Base-by-base conservation (phyloP, 2,797 vertebrate genomes). In the Morelia viridis region DNA sequence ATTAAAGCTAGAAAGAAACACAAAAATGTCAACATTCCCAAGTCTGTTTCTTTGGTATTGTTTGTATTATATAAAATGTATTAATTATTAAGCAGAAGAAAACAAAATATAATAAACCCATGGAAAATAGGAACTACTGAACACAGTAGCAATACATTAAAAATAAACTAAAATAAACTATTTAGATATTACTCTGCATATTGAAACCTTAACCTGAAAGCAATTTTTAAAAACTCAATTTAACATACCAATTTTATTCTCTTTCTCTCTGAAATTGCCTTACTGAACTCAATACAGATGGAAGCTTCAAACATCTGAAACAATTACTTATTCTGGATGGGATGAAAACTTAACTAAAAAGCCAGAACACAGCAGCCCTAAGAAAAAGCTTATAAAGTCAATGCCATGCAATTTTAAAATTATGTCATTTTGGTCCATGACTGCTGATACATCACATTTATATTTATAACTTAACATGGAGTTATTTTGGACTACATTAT, bases 1-100 rank as follows among this genome's bases (percentile, higher is more conserved):
- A 99, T 99, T 94, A 99, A 97, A 94, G 99, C 99, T 99, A 96
- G 28, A 93, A 84, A 90, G 2, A n/a, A 95, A 0, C 35, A 93
- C 57, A 83, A 31, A 85, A n/a, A 57, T 88, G 5, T 41, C 71
- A 41, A 31, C 31, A 85, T 28, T 65, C 24, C 17, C 24, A 88
- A 92, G 6, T 15, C 61, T 13, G 71, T 61, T 35, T 57, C 19
- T 64, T 85, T 53, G 89, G 56, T 57, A 28, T 57, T 58, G 6
- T 15, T 61, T 28, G 71, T 4, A 2, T 0, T 57, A 53, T 89
- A 15, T 50, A 46, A 60, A 80, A 80, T 46, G 19, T 24, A 80
- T 80, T 19, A 76, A 76, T 22, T 60, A 60, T 60, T 60, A 60
- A 41, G 7, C 41, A 76, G 35, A 76, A 62, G 5, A 60, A 93